Conservation (phyloP, 1,140 invertebrate species). For the Philotrypesis tridentata region DNA sequence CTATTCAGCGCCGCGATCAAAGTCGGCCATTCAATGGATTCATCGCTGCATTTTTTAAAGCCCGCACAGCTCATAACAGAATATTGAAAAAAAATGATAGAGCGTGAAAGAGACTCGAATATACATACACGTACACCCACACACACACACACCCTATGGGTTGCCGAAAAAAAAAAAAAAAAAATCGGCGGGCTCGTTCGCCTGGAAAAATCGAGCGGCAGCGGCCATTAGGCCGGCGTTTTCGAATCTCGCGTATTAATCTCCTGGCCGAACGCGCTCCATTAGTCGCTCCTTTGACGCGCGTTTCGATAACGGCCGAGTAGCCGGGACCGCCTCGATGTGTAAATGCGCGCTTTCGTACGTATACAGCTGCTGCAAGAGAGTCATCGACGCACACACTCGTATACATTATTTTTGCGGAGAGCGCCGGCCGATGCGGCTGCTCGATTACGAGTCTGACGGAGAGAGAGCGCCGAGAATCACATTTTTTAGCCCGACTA, state of each 20-base stretch:
- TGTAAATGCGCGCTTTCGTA: neutral
- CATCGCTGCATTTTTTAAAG: neutral
- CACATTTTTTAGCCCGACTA: no score
- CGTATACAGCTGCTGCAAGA: neutral
- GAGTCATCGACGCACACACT: constrained; percentile 9
- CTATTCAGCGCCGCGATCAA: neutral
- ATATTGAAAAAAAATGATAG: neutral
- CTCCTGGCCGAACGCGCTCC: constrained; percentile 9
- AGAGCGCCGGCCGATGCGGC: no score
- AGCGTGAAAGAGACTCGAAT: neutral
- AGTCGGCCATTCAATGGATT: neutral
- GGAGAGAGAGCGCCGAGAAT: no score
- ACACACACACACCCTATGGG: neutral
- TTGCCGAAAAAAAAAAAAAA: constrained; percentile 6
- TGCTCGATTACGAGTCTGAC: no score
- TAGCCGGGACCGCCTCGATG: neutral
- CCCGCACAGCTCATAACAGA: neutral
- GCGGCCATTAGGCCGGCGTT: constrained; percentile 9
- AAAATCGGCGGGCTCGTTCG: neutral
- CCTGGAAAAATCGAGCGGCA: constrained; percentile 7
- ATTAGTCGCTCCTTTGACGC: constrained; percentile 41
- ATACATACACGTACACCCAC: neutral
- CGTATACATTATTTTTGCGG: no score
- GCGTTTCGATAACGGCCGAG: neutral
- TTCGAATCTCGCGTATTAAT: constrained; percentile 32